Conservation (phyloP, 2,797 vertebrate genomes). For the Synaphobranchus kaupii region DNA sequence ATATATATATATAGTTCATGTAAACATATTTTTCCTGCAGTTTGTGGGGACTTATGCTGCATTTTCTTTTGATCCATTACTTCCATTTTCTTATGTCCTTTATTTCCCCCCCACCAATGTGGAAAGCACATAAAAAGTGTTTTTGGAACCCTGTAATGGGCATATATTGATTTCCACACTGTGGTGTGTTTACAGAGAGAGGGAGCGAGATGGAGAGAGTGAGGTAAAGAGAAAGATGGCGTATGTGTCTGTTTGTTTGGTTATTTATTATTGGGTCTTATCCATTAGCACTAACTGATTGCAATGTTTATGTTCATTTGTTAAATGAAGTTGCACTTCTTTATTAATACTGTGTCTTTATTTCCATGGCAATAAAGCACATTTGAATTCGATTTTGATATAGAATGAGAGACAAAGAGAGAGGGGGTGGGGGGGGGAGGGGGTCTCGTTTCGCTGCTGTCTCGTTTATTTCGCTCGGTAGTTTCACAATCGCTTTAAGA, state of each 20-base stretch:
- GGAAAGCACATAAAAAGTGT: not conserved
- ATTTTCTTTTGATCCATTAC: not conserved
- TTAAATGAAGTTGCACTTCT: not conserved
- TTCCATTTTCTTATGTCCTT: not conserved
- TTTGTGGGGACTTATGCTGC: not conserved
- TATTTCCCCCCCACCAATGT: not conserved
- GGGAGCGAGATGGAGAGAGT: not conserved
- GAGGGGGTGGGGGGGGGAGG: too few relatives aligned
- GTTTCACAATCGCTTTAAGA: too few relatives aligned
- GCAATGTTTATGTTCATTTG: too few relatives aligned
- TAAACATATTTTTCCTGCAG: too few relatives aligned
- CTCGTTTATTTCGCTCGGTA: too few relatives aligned
- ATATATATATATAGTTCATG: too few relatives aligned
- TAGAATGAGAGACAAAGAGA: not conserved
- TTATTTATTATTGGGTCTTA: too few relatives aligned
- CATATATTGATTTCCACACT: not conserved
- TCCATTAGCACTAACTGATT: too few relatives aligned
- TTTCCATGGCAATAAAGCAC: not conserved
- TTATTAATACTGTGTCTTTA: not conserved
- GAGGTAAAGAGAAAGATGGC: not conserved
- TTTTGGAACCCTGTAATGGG: not conserved
- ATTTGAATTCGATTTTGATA: not conserved
- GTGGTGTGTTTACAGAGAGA: not conserved
- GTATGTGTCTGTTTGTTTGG: not conserved
- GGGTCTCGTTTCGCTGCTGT: too few relatives aligned